Conservation (phyloP, 2,797 vertebrate species). For the Lemur catta region DNA sequence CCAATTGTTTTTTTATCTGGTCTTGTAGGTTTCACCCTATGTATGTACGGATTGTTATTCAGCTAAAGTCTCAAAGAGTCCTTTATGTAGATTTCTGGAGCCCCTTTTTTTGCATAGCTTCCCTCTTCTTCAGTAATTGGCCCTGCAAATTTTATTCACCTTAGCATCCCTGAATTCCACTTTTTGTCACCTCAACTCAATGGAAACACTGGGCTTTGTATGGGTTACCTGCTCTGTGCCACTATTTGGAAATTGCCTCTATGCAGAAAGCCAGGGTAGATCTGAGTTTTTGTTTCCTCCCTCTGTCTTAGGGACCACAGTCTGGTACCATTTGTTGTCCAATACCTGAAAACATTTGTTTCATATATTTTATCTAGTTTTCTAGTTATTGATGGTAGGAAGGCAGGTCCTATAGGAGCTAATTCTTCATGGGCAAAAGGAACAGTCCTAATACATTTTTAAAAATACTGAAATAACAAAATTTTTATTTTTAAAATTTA, state of each 20-base stretch:
- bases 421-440: neutral
- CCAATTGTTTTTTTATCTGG: no score
- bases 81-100: neutral
- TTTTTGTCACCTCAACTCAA: neutral
- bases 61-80: no score
- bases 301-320: neutral
- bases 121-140: neutral
- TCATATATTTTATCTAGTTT: no score
- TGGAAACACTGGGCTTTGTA: neutral
- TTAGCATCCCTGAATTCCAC: neutral
- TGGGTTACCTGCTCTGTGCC: neutral
- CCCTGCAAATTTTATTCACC: neutral
- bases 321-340: neutral
- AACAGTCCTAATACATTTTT: no score
- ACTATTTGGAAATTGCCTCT: neutral
- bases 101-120: neutral
- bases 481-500: no score
- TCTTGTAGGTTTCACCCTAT: no score
- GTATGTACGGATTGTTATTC: no score
- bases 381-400: no score
- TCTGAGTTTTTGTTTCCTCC: neutral
- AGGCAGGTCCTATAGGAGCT: no score
- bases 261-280: neutral
- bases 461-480: no score
- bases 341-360: neutral